phyloP scores from a whole-genome alignment of 2,113 vertebrate genomes.

The Lonchura striata region DNA sequence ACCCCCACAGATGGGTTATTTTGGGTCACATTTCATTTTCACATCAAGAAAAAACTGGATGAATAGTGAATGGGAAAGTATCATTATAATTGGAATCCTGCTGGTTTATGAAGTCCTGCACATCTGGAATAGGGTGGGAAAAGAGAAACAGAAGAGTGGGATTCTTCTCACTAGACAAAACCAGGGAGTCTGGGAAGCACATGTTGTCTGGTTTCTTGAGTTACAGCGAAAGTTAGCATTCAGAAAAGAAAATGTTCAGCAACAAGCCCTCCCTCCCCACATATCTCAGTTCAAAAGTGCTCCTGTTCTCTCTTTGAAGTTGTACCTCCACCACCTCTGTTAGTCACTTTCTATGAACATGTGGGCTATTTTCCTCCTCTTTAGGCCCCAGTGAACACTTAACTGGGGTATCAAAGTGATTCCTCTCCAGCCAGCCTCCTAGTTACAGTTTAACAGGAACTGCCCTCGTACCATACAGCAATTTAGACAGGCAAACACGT shows the following conservation, averaged over 20 bases:
- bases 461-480: not conserved
- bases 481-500: slow-evolving; percentile 37
- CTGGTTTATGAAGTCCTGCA: slow-evolving; percentile 65
- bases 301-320: not conserved
- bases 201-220: slow-evolving; percentile 50
- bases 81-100: slow-evolving; percentile 60
- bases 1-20: not conserved
- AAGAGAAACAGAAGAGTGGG: slow-evolving; percentile 53
- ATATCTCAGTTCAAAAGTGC: not conserved
- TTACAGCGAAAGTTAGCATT: slow-evolving; percentile 24
- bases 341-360: not conserved
- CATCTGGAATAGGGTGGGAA: slow-evolving; percentile 67
- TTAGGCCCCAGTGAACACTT: not conserved
- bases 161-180: slow-evolving; percentile 41
- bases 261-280: not conserved
- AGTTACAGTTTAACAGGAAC: slow-evolving; percentile 44
- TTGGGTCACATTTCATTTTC: slow-evolving; percentile 64
- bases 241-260: slow-evolving; percentile 30
- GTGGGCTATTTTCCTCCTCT: not conserved
- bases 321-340: not conserved
- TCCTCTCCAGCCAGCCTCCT: not conserved
- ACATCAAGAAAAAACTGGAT: slow-evolving; percentile 64
- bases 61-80: slow-evolving; percentile 64
- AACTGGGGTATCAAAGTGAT: not conserved
- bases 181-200: slow-evolving; percentile 59